These are phyloP conservation scores for Trichonephila inaurata DNA, from an alignment of 1,140 invertebrate species.

Conservation along the genomic window DNA sequence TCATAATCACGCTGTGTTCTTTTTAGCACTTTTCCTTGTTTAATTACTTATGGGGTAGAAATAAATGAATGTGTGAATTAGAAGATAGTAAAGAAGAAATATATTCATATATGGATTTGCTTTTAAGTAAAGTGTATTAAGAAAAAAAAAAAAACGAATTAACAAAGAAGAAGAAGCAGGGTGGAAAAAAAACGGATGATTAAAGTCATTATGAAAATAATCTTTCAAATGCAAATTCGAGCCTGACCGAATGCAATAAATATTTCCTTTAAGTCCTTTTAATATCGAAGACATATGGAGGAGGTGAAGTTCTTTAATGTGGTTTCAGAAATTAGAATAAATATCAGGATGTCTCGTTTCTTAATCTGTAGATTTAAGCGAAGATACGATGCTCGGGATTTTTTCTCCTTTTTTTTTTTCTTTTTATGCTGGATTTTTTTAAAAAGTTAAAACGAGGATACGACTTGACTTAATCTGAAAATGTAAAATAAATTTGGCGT, in stretches of 20 bases:
- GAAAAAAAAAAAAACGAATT: conserved; percentile 50
- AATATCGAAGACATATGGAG: conserved; percentile 50
- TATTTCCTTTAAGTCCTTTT: conserved; percentile 65
- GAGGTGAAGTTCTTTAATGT: conserved; percentile 63
- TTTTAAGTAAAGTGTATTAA: conserved; percentile 10
- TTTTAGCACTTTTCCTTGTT: conserved; percentile 45
- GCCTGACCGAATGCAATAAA: conserved; percentile 65
- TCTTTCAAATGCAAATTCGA: conserved; percentile 75
- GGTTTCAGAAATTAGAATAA: conserved; percentile 74
- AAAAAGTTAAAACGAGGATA: conserved; percentile 12
- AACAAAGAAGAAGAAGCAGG: conserved; percentile 6
- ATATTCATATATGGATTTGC: conserved; percentile 49
- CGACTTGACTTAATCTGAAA: conserved; percentile 6
- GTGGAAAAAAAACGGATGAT: conserved; percentile 51
- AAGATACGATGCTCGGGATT: not conserved
- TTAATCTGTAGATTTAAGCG: conserved; percentile 40
- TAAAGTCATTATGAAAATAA: conserved; percentile 76
- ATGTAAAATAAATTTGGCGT: conserved; percentile 34
- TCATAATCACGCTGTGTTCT: conserved; percentile 4
- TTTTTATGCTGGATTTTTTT: not conserved
- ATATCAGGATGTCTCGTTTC: conserved; percentile 61
- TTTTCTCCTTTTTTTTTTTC: too few species aligned
- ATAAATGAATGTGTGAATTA: conserved; percentile 62
- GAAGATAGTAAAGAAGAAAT: conserved; percentile 36
- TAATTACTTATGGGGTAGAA: conserved; percentile 64